Evolutionary conservation across 2,113 vertebrate species (phyloP), one percentile per base, ranked within the genome.

Genomic region (Amazona vittata): DNA sequence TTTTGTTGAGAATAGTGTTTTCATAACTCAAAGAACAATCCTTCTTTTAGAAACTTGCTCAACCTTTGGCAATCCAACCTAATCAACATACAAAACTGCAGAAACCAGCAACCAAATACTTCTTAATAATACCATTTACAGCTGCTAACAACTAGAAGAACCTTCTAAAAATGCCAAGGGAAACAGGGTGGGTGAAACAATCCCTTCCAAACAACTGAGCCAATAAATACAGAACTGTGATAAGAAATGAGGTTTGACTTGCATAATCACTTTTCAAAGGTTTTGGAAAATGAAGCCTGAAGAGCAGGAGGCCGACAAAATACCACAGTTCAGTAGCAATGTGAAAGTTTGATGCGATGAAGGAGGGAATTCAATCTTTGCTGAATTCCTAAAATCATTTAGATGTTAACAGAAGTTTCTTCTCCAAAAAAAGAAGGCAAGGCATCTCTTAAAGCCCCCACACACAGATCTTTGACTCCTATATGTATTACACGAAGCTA

Each of bases 41-140:
- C 89, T 83, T 68, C 95, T 95, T 97, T 94, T 96, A 96, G 93
- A 95, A 95, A 90, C 85, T 91, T 90, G 90, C 86, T 97, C 94
- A 94, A 60, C 89, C 93, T 95, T 93, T 96, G 93, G 94, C 97
- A 93, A 83, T 53, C 75, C 44, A 89, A 94, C 88, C 53, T 95
- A 74, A 97, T 80, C 91, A 91, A 94, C 79, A 92, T 57, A 82
- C 86, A 88, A 94, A 91, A 86, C 93, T 95, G 69, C 92, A 81
- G 89, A 97, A 95, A 95, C 52, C 28, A 91, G 86, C 92, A 92
- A 97, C 18, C 67, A 95, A 95, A 93, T 90, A 35, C 83, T 69
- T 47, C 89, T 94, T 28, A 84, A 84, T 94, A 94, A 94, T 92
- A 31, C 86, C 81, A 90, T 78, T 80, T 91, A 83, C 83, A 96